Evolutionary conservation across 1,140 invertebrate genomes (phyloP), one percentile per base, ranked within the genome.

Genomic region (Diabrotica undecimpunctata): DNA sequence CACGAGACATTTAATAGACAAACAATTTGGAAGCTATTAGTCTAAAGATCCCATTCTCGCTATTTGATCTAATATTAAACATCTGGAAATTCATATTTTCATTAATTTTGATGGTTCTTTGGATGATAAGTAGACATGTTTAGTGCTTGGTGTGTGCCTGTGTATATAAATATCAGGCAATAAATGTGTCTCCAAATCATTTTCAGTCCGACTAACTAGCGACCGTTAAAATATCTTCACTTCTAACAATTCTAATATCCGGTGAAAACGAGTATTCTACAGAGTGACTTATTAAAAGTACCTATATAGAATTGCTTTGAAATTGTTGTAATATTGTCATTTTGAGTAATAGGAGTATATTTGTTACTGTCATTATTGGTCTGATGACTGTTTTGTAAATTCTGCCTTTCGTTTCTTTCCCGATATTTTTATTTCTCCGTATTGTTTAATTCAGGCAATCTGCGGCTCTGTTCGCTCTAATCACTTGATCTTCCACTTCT

Each of bases 101-200:
- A 64, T 58, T 69, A 67, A 65, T 61, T 61, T 54, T 46, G 41
- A 46, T 46, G 41, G 41, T 46, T 55, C 53, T 39, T 64, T 65
- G 36, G 62, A 67, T 64, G 57, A 64, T 64, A 67, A 65, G 66
- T 64, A 58, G 66, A 67, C 62, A 67, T 61, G 66, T 65, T 65
- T 64, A 64, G 62, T 59, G 53, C 25, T 10, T 39, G 54, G 7
- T 58, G 39, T 50, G 37, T 37, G 41, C n/a, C 5, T n/a, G 56
- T 39, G 46, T 25, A 50, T 69, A 69, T 69, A 69, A 66, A 69
- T 66, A 69, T 62, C 51, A 37, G 41, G 46, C 65, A 58, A 57
- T 70, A 68, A 70, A 70, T 70, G 52, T 68, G 64, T 70, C 66
- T 36, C 59, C 66, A 57, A 46, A 61, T 66, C 68, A 63, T 69